Evolutionary conservation across 2,888 invertebrate species (phyloP).

Genomic region (Tetragonisca angustula): DNA sequence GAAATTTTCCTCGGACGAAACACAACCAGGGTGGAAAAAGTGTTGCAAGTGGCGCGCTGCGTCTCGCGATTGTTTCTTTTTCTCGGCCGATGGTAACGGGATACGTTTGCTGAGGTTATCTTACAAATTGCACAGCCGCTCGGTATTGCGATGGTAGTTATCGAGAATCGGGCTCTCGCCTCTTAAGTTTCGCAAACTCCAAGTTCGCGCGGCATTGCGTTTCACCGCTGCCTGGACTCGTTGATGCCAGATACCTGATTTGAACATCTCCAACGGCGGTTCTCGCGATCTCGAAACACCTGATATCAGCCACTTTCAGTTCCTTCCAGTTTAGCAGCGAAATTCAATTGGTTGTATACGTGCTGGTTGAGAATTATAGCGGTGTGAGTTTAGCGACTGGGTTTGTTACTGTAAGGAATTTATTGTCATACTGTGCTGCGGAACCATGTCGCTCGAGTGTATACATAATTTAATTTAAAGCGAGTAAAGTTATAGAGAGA

Average conservation of each 20-base stretch:
- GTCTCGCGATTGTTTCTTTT: conserved; percentile 14
- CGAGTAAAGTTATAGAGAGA: neutral
- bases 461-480: neutral
- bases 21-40: neutral
- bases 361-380: neutral
- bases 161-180: neutral
- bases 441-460: neutral
- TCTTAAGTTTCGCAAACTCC: conserved; percentile 9
- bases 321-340: neutral
- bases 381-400: neutral
- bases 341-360: neutral
- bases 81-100: neutral
- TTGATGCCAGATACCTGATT: conserved; percentile 2
- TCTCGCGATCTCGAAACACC: neutral
- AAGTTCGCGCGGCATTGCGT: conserved; percentile 5
- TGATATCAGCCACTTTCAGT: neutral
- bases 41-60: neutral
- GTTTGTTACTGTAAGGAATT: neutral
- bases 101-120: conserved; percentile 21
- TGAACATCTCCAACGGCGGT: neutral
- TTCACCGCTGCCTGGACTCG: neutral
- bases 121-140: conserved; percentile 19
- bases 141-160: conserved; percentile 5
- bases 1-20: neutral
- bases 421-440: neutral